Percentiles rank a stretch among this genome's conserved stretches.
Evolutionary conservation across 2,888 invertebrate genomes (phyloP).

Genomic region (Ennomos fuscantarius): DNA sequence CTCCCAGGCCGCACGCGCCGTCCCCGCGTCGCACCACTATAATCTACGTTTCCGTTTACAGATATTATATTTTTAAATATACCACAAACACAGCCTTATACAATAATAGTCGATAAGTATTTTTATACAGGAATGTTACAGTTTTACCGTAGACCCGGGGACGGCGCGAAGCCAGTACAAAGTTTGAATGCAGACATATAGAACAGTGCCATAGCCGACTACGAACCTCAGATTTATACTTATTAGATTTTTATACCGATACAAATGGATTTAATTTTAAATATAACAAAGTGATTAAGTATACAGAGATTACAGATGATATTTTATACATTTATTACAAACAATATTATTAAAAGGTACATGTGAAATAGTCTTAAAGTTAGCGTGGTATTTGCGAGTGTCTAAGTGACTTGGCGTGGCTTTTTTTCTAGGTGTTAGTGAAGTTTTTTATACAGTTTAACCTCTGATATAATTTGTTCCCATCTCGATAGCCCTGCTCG

Average conservation of each 20-base stretch:
- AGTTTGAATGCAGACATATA: slow-evolving; percentile 78
- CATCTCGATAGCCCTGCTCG: slow-evolving; percentile 1
- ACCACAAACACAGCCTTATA: slow-evolving; percentile 77
- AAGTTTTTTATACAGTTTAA: slow-evolving; percentile 35
- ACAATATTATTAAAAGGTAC: slow-evolving; percentile 81
- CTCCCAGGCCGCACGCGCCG: slow-evolving; percentile 70
- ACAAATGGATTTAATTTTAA: slow-evolving; percentile 86
- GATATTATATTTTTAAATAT: slow-evolving; percentile 46
- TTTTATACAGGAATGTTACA: slow-evolving; percentile 77
- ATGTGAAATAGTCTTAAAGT: slow-evolving; percentile 81
- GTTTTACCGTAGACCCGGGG: slow-evolving; percentile 52
- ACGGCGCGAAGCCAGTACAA: slow-evolving; percentile 66
- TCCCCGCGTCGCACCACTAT: slow-evolving; percentile 48
- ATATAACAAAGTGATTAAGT: slow-evolving; percentile 85
- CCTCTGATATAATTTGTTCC: neutral
- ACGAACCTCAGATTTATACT: slow-evolving; percentile 83
- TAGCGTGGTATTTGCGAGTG: slow-evolving; percentile 72
- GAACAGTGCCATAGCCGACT: slow-evolving; percentile 82
- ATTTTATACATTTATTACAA: slow-evolving; percentile 86
- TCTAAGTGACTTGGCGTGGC: slow-evolving; percentile 49
- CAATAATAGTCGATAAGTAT: slow-evolving; percentile 82
- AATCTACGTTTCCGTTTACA: slow-evolving; percentile 63
- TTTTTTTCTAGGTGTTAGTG: slow-evolving; percentile 37
- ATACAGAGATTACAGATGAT: slow-evolving; percentile 86
- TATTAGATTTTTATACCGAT: slow-evolving; percentile 85